Base-by-base conservation (phyloP, 2,888 invertebrate genomes). In the Eledone cirrhosa region DNA sequence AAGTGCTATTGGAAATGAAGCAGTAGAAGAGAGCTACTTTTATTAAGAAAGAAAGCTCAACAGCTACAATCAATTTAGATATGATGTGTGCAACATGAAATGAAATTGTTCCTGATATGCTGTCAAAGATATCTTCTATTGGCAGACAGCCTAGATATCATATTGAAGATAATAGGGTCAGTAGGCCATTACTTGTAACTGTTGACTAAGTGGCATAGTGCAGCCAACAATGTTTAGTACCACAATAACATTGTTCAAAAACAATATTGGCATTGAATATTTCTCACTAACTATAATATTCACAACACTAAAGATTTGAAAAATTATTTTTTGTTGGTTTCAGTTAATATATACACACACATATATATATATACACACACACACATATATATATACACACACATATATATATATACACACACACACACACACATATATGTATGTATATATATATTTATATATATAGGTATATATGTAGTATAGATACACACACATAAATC, bases 71-170 rank as follows among this genome's bases (percentile, higher is more conserved):
- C 72, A 72, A 72, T 72, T 33, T 72, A 41, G 72, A 72, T 72
- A 31, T 41, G 41, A 33, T 41, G 41, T 72, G 29, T 41, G 41
- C 72, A 72, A 72, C 72, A 72, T 72, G 72, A 72, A 72, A 72
- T 72, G 41, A 72, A 72, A 72, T 72, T 72, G 72, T 72, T 72
- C 41, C 41, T 72, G 72, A 72, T 72, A 41, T 72, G 72, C 72
- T 72, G 72, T 72, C 72, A 72, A 72, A 72, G 72, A 72, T 72
- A 72, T 72, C 72, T n/a, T n/a, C 72, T 33, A n/a, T 72, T 72
- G 72, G 72, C 72, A 72, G 31, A 31, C 29, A 31, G 72, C 72
- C 72, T 72, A 41, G 33, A 72, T 72, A 72, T 72, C 72, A 72
- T 31, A 72, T 72, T 72, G n/a, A 72, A 72, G 72, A 72, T 72